These are phyloP conservation scores for Rhodinocichla rosea DNA, from an alignment of 2,113 vertebrate species.

Conservation along the genomic window DNA sequence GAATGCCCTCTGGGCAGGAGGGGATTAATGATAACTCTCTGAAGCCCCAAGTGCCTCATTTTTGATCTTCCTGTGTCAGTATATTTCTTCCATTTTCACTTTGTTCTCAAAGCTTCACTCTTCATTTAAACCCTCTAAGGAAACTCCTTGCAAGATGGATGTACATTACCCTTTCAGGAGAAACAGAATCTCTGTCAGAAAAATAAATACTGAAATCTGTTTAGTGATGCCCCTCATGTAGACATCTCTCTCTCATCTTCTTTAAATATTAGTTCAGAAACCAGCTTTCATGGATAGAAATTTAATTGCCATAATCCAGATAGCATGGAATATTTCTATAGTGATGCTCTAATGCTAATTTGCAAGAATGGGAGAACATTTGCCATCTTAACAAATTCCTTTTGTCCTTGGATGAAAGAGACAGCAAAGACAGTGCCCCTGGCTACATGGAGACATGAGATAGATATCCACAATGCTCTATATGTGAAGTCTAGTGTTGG, in stretches of 20 bases:
- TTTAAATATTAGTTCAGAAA: slow-evolving; percentile 70
- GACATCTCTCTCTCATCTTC: slow-evolving; percentile 42
- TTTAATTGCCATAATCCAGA: slow-evolving; percentile 42
- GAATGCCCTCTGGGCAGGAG: not conserved
- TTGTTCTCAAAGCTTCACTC: slow-evolving; percentile 49
- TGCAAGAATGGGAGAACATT: slow-evolving; percentile 60
- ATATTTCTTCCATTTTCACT: slow-evolving; percentile 52
- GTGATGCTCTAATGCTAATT: slow-evolving; percentile 56
- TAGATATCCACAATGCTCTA: not conserved
- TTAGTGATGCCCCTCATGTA: slow-evolving; percentile 40
- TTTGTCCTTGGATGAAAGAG: slow-evolving; percentile 66
- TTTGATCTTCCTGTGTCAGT: slow-evolving; percentile 13
- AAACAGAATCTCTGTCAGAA: not conserved
- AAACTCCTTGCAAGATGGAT: not conserved
- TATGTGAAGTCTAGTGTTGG: slow-evolving; percentile 20
- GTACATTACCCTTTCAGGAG: not conserved
- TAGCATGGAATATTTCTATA: slow-evolving; percentile 46
- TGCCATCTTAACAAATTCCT: slow-evolving; percentile 46
- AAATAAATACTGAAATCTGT: slow-evolving; percentile 35
- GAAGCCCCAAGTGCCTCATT: slow-evolving; percentile 31
- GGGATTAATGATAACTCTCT: slow-evolving; percentile 44
- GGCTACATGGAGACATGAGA: slow-evolving; percentile 56
- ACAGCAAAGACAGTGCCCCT: slow-evolving; percentile 45
- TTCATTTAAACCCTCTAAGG: slow-evolving; percentile 55
- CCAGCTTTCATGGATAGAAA: slow-evolving; percentile 39